Evolutionary conservation across 2,888 invertebrate genomes (phyloP), one percentile per base, ranked within the genome.

Genomic region (Lasioglossum zephyrum): DNA sequence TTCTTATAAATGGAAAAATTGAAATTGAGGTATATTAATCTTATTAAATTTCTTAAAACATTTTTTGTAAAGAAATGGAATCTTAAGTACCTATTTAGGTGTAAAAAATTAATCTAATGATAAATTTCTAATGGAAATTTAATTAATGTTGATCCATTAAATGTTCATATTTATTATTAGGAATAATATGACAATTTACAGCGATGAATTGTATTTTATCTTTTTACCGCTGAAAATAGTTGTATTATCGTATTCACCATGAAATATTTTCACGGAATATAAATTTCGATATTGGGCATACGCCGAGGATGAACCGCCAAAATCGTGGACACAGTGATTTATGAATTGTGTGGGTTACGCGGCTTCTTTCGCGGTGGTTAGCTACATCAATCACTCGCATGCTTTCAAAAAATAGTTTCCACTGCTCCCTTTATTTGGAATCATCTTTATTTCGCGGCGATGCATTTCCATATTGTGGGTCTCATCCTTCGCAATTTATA

Each of bases 241-340:
- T 60, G 13, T 4, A 5, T 60, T 4, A 26, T 26, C 26, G 13
- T 26, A 44, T 44, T 41, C 11, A 18, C 26, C 1, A 13, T 8
- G 18, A 49, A 39, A 73, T 41, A 60, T 26, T 49, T 49, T 22
- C 22, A 11, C 47, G 44, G 36, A 53, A 73, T 36, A 70, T 69
- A 73, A 74, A 79, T 85, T 76, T 76, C 41, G 22, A 79, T 53
- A 44, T 73, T 79, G 60, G n/a, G 26, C 57, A 31, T 18, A 74
- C 57, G 31, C 63, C 60, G 57, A 81, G 31, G 73, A 44, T 47
- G 41, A 57, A 49, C 47, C 49, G 44, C 47, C 44, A 73, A 85
- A 84, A 84, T 81, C 84, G 39, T 63, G 31, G 69, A n/a, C 18
- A 41, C 72, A 84, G 69, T 82, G 86, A 86, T 84, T 84, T 79